These are phyloP conservation scores for Fragum fragum DNA, from an alignment of 2,888 invertebrate species.

Conservation along the genomic window DNA sequence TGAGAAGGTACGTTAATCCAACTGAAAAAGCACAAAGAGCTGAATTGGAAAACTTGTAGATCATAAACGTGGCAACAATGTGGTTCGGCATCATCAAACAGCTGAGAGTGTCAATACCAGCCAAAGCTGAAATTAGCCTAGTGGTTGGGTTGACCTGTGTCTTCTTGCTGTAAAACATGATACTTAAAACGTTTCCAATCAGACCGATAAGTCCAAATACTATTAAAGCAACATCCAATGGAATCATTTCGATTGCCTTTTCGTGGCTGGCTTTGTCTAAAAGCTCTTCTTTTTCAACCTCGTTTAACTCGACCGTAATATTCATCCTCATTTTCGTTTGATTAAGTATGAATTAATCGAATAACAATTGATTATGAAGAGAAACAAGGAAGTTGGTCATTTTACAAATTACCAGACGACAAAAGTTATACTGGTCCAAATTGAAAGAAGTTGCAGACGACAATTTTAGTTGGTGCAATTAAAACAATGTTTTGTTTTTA, in stretches of 20 bases:
- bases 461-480: no score
- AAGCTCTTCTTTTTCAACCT: neutral
- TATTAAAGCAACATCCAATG: neutral
- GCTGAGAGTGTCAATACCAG: neutral
- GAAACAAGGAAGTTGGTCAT: neutral
- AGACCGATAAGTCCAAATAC: neutral
- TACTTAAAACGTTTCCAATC: neutral
- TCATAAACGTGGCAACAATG: neutral
- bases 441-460: no score
- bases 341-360: neutral
- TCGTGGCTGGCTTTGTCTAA: slow-evolving; percentile 2
- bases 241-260: neutral
- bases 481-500: no score
- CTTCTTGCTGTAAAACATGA: neutral
- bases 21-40: neutral
- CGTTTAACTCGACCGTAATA: neutral
- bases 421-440: no score
- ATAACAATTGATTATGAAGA: neutral
- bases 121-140: neutral
- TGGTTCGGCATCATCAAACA: slow-evolving; percentile 3
- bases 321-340: neutral
- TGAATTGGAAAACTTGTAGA: neutral
- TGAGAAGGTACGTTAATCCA: neutral
- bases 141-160: neutral
- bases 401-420: no score